These are phyloP conservation scores for Acrocera orbiculus DNA, from an alignment of 2,888 invertebrate species.

Conservation along the genomic window DNA sequence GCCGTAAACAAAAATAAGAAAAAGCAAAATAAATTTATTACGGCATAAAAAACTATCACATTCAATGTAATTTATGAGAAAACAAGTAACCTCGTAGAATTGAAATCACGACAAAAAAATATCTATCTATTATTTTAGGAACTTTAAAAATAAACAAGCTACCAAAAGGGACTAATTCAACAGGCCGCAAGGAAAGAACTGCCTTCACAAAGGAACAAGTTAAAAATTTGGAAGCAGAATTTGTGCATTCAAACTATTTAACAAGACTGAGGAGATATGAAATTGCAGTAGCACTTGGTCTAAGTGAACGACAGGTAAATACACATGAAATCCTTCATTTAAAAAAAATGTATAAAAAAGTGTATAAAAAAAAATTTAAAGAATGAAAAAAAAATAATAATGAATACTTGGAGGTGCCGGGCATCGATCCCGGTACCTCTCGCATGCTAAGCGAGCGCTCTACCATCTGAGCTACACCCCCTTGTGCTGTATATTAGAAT, in stretches of 20 bases:
- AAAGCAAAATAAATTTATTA: no score
- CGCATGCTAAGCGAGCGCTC: conserved; percentile 30
- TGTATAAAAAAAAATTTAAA: no score
- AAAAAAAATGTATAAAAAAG: conserved; percentile 88
- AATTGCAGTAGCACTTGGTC: conserved; percentile 75
- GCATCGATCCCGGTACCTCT: conserved; percentile 27
- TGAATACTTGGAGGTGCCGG: conserved; percentile 32
- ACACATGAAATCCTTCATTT: conserved; percentile 79
- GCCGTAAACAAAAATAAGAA: no score
- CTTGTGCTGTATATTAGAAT: no score
- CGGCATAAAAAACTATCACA: no score
- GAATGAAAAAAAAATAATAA: no score
- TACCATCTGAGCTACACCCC: conserved; percentile 34
- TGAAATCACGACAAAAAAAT: no score
- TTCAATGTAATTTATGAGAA: no score
- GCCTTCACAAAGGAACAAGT: conserved; percentile 86
- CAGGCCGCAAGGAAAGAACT: conserved; percentile 66
- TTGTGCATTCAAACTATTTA: conserved; percentile 74
- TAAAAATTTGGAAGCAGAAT: conserved; percentile 70
- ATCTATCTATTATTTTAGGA: no score
- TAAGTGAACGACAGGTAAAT: conserved; percentile 76
- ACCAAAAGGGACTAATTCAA: conserved; percentile 7
- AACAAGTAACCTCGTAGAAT: no score
- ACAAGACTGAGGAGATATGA: conserved; percentile 80
- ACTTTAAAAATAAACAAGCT: no score